Conservation (phyloP, 2,113 vertebrate genomes). For the Heteronetta atricapilla region DNA sequence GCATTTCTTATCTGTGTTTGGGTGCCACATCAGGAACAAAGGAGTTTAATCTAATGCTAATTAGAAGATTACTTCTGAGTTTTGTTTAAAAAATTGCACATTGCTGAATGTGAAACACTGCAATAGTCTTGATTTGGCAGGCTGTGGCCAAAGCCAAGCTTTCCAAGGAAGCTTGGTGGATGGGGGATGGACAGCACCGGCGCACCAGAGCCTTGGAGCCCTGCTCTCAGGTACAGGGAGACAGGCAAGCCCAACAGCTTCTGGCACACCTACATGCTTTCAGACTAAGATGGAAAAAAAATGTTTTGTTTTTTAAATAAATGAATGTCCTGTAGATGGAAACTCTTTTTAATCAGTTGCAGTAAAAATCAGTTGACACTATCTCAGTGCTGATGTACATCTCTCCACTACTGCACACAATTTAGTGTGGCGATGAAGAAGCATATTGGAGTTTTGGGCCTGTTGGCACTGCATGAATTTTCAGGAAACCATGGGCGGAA, state of each 20-base stretch:
- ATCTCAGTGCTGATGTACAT: not conserved
- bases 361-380: not conserved
- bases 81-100: not conserved
- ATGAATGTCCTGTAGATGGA: not conserved
- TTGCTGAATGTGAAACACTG: not conserved
- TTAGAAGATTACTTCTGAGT: not conserved
- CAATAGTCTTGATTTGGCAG: not conserved
- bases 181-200: not conserved
- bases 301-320: not conserved
- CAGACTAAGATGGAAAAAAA: not conserved
- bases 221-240: not conserved
- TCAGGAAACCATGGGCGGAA: not conserved
- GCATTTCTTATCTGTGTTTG: not conserved
- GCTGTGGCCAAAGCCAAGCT: not conserved
- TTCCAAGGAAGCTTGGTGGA: rapidly evolving
- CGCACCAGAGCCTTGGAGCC: not conserved
- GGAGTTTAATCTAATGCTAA: not conserved
- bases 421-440: not conserved
- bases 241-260: not conserved
- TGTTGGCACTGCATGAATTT: not conserved
- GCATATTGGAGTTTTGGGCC: not conserved
- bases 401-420: not conserved
- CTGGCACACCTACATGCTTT: not conserved
- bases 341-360: not conserved
- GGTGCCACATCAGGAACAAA: not conserved